phyloP scores from a whole-genome alignment of 64 coral and sea anemone species.

The Actinia equina region DNA sequence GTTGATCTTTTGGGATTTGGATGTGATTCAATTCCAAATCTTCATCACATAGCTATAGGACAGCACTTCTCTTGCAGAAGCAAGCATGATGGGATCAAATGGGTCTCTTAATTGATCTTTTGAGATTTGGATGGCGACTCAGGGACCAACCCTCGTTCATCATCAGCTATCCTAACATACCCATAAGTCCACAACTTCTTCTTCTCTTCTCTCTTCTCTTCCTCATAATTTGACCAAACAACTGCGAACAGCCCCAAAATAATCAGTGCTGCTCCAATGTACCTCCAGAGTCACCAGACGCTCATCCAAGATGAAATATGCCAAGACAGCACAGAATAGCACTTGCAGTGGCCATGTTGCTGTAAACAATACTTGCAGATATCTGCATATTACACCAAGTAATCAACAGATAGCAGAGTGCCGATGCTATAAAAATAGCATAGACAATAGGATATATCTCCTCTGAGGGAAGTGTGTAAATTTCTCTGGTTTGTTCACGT shows the following conservation, averaged over 20 bases:
- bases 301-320: conserved; percentile 73
- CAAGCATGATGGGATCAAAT: too few species aligned
- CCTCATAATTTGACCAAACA: conserved; percentile 71
- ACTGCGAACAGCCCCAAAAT: conserved; percentile 66
- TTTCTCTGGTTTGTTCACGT: conserved; percentile 75
- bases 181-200: conserved; percentile 9
- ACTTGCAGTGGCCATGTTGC: conserved; percentile 87
- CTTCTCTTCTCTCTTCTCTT: conserved; percentile 33
- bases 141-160: conserved; percentile 33
- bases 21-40: too few species aligned
- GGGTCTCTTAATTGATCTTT: background rate
- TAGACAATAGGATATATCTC: conserved; percentile 77
- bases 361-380: conserved; percentile 72
- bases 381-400: conserved; percentile 93
- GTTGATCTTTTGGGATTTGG: too few species aligned
- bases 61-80: too few species aligned
- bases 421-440: conserved; percentile 75
- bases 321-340: conserved; percentile 68
- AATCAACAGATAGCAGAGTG: conserved; percentile 73
- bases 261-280: conserved; percentile 56
- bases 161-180: conserved; percentile 44
- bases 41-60: too few species aligned
- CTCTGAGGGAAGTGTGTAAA: conserved; percentile 54
- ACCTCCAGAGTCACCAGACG: conserved; percentile 40
- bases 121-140: conserved; percentile 7